These are phyloP conservation scores for Triplophysa tibetana DNA, from an alignment of 2,113 vertebrate genomes.

Conservation along the genomic window DNA sequence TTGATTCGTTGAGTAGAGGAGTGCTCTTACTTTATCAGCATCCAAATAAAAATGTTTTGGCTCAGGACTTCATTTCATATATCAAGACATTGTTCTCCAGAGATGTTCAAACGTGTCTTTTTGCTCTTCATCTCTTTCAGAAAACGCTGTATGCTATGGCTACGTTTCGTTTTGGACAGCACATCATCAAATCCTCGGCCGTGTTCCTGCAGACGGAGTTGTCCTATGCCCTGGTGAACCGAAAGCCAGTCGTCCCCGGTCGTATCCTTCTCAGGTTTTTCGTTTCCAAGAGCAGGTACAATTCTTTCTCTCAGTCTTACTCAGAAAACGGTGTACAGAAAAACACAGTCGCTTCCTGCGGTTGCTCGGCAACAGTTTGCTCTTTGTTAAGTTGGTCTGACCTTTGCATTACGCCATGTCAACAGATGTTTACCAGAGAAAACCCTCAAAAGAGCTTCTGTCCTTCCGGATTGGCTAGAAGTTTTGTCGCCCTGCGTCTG, in stretches of 20 bases:
- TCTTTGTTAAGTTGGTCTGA: slow-evolving; percentile 74
- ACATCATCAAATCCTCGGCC: slow-evolving; percentile 79
- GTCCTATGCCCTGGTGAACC: slow-evolving; percentile 87
- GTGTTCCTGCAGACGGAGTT: slow-evolving; percentile 85
- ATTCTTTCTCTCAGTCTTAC: slow-evolving; percentile 47
- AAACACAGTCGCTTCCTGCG: slow-evolving; percentile 62
- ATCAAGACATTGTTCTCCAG: no score
- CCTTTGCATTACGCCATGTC: slow-evolving; percentile 58
- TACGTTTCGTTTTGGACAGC: slow-evolving; percentile 81
- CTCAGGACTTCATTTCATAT: no score
- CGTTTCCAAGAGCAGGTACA: slow-evolving; percentile 29
- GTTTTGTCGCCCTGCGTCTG: slow-evolving; percentile 8
- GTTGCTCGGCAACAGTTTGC: slow-evolving; percentile 85
- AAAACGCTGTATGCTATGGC: slow-evolving; percentile 66
- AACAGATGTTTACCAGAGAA: slow-evolving; percentile 56
- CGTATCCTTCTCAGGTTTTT: slow-evolving; percentile 80
- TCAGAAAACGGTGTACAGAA: slow-evolving; percentile 63
- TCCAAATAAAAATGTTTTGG: no score
- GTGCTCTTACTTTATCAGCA: background rate
- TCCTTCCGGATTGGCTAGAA: slow-evolving; percentile 27
- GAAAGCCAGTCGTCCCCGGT: slow-evolving; percentile 84
- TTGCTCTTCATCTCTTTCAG: slow-evolving; percentile 49
- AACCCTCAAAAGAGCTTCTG: slow-evolving; percentile 11
- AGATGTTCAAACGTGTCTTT: background rate
- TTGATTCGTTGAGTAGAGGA: background rate